These are phyloP conservation scores for Anarsia innoxiella DNA, from an alignment of 2,888 invertebrate genomes.

Conservation along the genomic window DNA sequence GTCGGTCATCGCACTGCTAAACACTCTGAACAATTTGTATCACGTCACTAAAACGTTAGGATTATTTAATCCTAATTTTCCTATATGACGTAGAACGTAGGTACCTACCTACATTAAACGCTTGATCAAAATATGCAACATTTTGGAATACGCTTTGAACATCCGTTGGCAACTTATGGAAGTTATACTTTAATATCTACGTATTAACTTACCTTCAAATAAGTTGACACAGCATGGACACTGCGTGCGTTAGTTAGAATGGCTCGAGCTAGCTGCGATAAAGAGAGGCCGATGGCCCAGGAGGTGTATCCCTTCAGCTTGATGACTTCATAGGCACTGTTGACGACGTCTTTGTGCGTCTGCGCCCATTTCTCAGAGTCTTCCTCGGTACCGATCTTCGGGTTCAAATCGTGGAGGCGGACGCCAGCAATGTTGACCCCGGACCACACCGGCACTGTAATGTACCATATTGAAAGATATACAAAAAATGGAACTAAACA, in stretches of 20 bases:
- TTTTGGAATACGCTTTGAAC: too few relatives aligned
- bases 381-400: conserved; percentile 79
- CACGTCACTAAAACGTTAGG: too few relatives aligned
- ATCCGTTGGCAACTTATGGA: too few relatives aligned
- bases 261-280: conserved; percentile 80
- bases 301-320: conserved; percentile 92
- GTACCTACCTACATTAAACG: too few relatives aligned
- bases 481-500: too few relatives aligned
- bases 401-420: conserved; percentile 84
- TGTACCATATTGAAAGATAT: too few relatives aligned
- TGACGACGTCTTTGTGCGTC: conserved; percentile 85
- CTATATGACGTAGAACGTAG: too few relatives aligned
- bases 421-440: conserved; percentile 95
- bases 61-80: too few relatives aligned
- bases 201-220: conserved; percentile 82
- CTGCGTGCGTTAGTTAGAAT: conserved; percentile 83
- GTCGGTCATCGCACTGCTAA: too few relatives aligned
- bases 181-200: too few relatives aligned
- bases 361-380: conserved; percentile 88
- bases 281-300: conserved; percentile 91
- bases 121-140: too few relatives aligned
- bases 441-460: conserved; percentile 93
- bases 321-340: conserved; percentile 92
- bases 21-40: too few relatives aligned
- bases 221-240: conserved; percentile 86